Conservation (phyloP, 2,113 vertebrate genomes). For the Nerophis lumbriciformis region DNA sequence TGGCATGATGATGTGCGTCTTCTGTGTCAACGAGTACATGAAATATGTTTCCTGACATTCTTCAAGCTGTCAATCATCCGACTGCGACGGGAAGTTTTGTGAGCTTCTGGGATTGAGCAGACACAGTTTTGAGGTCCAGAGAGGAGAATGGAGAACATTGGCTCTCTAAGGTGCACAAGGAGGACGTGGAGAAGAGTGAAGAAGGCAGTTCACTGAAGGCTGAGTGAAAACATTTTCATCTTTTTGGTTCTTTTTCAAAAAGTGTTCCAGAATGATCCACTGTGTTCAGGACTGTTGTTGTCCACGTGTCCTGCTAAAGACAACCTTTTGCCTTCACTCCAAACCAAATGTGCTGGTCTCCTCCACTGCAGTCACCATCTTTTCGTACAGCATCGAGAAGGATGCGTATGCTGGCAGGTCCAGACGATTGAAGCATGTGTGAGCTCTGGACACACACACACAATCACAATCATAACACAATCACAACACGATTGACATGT, state of each 20-base stretch:
- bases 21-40: too few relatives aligned
- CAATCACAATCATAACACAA: not conserved
- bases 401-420: constrained; percentile 96
- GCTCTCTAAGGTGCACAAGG: constrained; percentile 48
- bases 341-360: constrained; percentile 98
- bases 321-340: constrained; percentile 71
- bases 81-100: not conserved
- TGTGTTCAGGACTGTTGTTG: constrained; percentile 23
- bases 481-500: not conserved
- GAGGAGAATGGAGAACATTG: constrained; percentile 17
- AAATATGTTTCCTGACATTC: not conserved
- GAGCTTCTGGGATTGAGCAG: constrained; percentile 10
- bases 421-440: constrained; percentile 97
- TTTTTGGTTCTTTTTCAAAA: constrained; percentile 5
- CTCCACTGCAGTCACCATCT: constrained; percentile 95
- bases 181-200: constrained; percentile 21
- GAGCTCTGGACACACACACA: constrained; percentile 76
- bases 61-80: constrained; percentile 4
- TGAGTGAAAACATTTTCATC: constrained; percentile 21
- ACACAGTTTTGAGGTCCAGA: constrained; percentile 67
- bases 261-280: not conserved
- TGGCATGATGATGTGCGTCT: too few relatives aligned
- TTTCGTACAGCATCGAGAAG: constrained; percentile 98
- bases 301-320: constrained; percentile 12
- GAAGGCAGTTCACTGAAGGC: constrained; percentile 54